phyloP scores from a whole-genome alignment of 2,113 vertebrate species.

The Sterna hirundo region DNA sequence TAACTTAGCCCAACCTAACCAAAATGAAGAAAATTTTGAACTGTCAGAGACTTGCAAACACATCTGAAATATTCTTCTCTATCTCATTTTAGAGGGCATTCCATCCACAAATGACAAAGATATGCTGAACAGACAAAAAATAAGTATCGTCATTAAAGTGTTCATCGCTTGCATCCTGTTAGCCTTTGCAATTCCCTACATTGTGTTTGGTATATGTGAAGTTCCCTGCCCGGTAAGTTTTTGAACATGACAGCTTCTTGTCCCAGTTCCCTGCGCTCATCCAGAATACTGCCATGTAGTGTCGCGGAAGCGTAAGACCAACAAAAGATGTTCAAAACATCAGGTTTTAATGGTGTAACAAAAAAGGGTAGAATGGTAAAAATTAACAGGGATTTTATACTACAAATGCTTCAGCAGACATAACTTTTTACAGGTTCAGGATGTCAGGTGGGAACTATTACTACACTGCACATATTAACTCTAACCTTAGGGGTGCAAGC shows the following conservation, averaged over 20 bases:
- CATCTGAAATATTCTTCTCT: background rate
- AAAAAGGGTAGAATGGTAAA: too few species aligned
- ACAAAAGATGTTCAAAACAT: too few species aligned
- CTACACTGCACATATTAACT: background rate
- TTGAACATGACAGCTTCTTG: background rate
- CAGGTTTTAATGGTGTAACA: too few species aligned
- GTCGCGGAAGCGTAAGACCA: too few species aligned
- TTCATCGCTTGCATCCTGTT: background rate
- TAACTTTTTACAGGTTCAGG: too few species aligned
- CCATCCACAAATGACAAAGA: background rate
- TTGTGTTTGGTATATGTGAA: background rate
- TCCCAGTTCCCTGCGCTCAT: background rate
- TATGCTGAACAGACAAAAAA: conserved; percentile 3
- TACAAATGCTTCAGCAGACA: too few species aligned
- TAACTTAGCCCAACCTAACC: background rate
- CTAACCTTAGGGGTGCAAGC: background rate
- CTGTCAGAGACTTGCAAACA: background rate
- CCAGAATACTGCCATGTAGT: background rate
- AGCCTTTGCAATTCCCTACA: background rate
- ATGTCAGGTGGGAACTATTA: too few species aligned
- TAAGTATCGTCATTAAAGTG: background rate
- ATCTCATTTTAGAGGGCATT: background rate
- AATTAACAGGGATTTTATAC: too few species aligned
- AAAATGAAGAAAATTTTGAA: background rate
- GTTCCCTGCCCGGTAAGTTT: conserved; percentile 45